Evolutionary conservation across 2,797 vertebrate genomes (phyloP).

Genomic region (Trematomus bernacchii): DNA sequence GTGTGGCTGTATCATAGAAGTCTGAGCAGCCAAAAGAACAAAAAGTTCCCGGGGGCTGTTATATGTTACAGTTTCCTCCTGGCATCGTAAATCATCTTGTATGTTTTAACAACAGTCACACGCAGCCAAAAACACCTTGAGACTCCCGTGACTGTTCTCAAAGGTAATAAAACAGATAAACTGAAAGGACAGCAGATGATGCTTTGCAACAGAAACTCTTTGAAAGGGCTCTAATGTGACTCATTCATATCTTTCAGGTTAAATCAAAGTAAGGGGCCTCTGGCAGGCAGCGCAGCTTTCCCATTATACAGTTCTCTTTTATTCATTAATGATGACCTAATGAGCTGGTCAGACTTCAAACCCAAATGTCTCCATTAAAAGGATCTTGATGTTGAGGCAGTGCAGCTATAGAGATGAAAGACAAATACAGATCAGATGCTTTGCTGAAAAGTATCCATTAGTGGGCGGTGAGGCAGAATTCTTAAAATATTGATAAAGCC

Average conservation of each 20-base stretch:
- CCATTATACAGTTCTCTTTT: slow-evolving; percentile 47
- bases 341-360: slow-evolving; percentile 49
- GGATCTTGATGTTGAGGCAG: slow-evolving; percentile 27
- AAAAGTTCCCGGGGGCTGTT: slow-evolving; percentile 26
- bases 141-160: slow-evolving; percentile 50
- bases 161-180: slow-evolving; percentile 56
- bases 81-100: slow-evolving; percentile 58
- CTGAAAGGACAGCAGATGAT: slow-evolving; percentile 56
- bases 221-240: slow-evolving; percentile 52
- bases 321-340: slow-evolving; percentile 61
- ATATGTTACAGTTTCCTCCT: slow-evolving; percentile 38
- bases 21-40: slow-evolving; percentile 42
- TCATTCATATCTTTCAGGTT: slow-evolving; percentile 44
- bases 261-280: slow-evolving; percentile 49
- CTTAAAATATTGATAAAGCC: slow-evolving; percentile 46
- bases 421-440: slow-evolving; percentile 48
- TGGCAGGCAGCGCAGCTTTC: slow-evolving; percentile 23
- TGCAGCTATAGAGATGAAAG: slow-evolving; percentile 50
- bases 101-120: slow-evolving; percentile 46
- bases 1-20: slow-evolving; percentile 50
- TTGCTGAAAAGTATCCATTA: slow-evolving; percentile 38
- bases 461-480: slow-evolving; percentile 3
- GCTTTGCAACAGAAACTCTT: slow-evolving; percentile 39
- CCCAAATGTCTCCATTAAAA: slow-evolving; percentile 15
- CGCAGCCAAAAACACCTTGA: slow-evolving; percentile 21